These are phyloP conservation scores for Noctua janthe DNA, from an alignment of 2,888 invertebrate species.

Conservation along the genomic window DNA sequence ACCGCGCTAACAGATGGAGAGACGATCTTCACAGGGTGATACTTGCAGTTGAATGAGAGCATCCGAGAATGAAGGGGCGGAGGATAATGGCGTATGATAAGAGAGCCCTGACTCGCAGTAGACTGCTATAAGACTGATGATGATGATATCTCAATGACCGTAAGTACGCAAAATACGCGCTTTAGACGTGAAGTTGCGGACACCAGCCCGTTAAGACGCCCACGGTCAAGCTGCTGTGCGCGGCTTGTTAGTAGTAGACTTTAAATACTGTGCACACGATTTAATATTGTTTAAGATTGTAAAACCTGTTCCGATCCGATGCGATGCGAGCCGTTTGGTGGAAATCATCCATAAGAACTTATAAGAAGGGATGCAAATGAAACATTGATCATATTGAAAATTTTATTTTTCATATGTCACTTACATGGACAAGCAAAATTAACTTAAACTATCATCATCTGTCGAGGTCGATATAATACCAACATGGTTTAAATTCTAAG, in stretches of 20 bases:
- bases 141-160: too few relatives aligned
- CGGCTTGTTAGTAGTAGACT: too few relatives aligned
- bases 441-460: constrained; percentile 29
- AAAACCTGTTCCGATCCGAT: too few relatives aligned
- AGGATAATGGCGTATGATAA: background rate
- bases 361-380: constrained; percentile 33
- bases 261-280: too few relatives aligned
- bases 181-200: too few relatives aligned
- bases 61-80: background rate
- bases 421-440: constrained; percentile 49
- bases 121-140: background rate
- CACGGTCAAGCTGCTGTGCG: too few relatives aligned
- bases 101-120: background rate
- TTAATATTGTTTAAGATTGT: too few relatives aligned
- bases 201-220: too few relatives aligned
- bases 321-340: too few relatives aligned
- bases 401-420: constrained; percentile 54
- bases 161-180: too few relatives aligned
- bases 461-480: constrained; percentile 1
- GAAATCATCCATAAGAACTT: too few relatives aligned
- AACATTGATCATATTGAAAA: constrained; percentile 42
- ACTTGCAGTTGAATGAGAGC: background rate
- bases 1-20: constrained; percentile 6
- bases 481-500: constrained; percentile 1
- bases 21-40: background rate